Percentiles rank a stretch among this genome's conserved stretches.
Evolutionary conservation across 2,888 invertebrate species (phyloP).

Genomic region (Ochropleura plecta): DNA sequence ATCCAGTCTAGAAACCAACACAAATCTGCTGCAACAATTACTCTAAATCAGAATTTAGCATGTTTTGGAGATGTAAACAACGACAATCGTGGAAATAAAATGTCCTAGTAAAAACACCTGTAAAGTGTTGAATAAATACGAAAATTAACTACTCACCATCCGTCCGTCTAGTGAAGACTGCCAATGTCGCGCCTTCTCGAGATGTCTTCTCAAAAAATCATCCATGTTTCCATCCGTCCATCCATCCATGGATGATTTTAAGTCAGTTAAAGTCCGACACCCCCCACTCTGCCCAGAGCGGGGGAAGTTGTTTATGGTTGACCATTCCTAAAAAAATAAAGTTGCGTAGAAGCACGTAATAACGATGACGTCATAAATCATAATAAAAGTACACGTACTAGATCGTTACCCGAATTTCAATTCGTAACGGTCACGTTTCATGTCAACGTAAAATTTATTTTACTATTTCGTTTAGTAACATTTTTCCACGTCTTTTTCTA

Average conservation of each 20-base stretch:
- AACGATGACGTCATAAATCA: constrained; percentile 56
- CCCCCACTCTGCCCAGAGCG: too few species aligned
- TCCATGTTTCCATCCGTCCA: too few species aligned
- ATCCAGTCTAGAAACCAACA: not conserved
- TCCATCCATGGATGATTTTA: too few species aligned
- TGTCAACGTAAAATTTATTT: constrained; percentile 19
- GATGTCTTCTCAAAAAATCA: too few species aligned
- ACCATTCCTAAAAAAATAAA: not conserved
- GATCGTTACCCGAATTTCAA: constrained; percentile 50
- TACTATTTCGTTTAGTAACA: constrained; percentile 24
- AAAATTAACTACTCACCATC: not conserved
- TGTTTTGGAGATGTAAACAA: not conserved
- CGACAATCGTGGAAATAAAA: not conserved
- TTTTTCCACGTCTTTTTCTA: too few species aligned
- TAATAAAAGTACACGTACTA: constrained; percentile 31
- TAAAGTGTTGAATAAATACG: not conserved
- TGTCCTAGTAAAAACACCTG: not conserved
- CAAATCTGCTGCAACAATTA: not conserved
- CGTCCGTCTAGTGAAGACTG: too few species aligned
- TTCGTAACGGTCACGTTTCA: constrained; percentile 29
- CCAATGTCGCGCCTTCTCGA: too few species aligned
- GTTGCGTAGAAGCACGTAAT: constrained; percentile 35
- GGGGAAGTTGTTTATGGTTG: too few species aligned
- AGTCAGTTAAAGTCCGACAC: too few species aligned
- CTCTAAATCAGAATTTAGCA: too few species aligned